A percentile compares a stretch with the other conserved stretches of the same genome.
Conservation (phyloP, 35 echinoderm and acorn worm species). For the Nesometra sesokonis region DNA sequence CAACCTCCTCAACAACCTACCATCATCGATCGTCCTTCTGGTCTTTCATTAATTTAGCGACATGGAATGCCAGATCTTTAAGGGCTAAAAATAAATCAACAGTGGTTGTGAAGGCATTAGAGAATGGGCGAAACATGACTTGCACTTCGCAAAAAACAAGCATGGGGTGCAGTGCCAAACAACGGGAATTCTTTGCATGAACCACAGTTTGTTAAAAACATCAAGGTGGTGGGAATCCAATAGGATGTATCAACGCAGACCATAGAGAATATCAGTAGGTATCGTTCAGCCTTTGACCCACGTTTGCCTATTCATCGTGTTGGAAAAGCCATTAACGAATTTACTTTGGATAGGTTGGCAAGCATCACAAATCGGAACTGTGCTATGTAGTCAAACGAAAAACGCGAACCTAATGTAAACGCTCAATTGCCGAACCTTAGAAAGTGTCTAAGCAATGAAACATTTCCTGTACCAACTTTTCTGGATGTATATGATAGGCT, state of each 20-base stretch:
- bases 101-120: slow-evolving; percentile 35
- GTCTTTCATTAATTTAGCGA: no score
- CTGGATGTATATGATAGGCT: neutral
- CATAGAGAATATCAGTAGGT: neutral
- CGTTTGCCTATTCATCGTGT: neutral
- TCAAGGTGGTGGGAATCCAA: slow-evolving; percentile 24
- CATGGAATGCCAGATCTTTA: no score
- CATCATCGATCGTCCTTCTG: no score
- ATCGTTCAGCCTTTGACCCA: slow-evolving; percentile 28
- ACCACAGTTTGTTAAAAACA: slow-evolving; percentile 39
- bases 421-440: neutral
- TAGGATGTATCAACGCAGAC: slow-evolving; percentile 19
- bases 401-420: neutral
- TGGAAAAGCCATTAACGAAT: neutral
- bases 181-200: slow-evolving; percentile 20
- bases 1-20: no score
- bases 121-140: slow-evolving; percentile 13
- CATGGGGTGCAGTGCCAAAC: slow-evolving; percentile 36
- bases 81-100: no score
- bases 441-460: neutral
- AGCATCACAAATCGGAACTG: slow-evolving; percentile 38
- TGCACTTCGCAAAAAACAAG: slow-evolving; percentile 26
- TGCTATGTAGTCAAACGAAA: slow-evolving; percentile 13
- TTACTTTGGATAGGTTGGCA: slow-evolving; percentile 25
- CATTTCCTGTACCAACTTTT: neutral